Evolutionary conservation across 2,888 invertebrate genomes (phyloP).

Genomic region (Apodemia mormo): DNA sequence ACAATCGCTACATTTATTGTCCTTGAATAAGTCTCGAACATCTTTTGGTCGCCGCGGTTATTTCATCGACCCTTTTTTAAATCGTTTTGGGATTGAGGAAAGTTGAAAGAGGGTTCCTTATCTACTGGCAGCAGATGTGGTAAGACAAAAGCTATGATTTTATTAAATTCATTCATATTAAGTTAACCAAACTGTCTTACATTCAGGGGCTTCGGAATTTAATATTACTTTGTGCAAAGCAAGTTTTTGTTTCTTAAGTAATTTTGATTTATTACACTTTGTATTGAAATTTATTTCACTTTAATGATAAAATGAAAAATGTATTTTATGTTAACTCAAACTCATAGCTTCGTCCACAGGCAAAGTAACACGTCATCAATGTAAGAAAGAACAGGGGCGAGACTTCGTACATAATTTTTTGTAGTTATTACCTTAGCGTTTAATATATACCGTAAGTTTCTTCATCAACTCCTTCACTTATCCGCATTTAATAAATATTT

Average conservation of each 20-base stretch:
- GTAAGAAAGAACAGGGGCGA: too few species aligned
- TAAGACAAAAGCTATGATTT: conserved; percentile 52
- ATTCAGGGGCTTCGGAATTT: background rate
- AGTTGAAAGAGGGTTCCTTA: conserved; percentile 69
- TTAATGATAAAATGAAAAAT: too few species aligned
- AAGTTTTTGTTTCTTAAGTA: background rate
- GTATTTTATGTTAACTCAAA: too few species aligned
- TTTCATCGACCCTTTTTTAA: conserved; percentile 60
- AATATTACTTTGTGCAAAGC: background rate
- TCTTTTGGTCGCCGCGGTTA: conserved; percentile 52
- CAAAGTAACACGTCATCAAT: too few species aligned
- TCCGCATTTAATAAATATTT: too few species aligned
- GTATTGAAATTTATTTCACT: too few species aligned
- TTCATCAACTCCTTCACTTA: too few species aligned
- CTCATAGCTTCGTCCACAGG: too few species aligned
- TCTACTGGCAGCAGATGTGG: conserved; percentile 61
- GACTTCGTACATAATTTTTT: too few species aligned
- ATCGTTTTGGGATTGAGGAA: conserved; percentile 62
- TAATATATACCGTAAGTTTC: too few species aligned
- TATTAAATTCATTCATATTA: conserved; percentile 35
- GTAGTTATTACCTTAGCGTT: too few species aligned
- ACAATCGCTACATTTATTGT: conserved; percentile 42
- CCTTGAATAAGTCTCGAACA: conserved; percentile 47
- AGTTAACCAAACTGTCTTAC: background rate
- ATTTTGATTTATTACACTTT: background rate